A percentile compares a stretch with the other conserved stretches of the same genome.
Conservation (phyloP, 2,113 vertebrate genomes). For the Hippocampus comes region DNA sequence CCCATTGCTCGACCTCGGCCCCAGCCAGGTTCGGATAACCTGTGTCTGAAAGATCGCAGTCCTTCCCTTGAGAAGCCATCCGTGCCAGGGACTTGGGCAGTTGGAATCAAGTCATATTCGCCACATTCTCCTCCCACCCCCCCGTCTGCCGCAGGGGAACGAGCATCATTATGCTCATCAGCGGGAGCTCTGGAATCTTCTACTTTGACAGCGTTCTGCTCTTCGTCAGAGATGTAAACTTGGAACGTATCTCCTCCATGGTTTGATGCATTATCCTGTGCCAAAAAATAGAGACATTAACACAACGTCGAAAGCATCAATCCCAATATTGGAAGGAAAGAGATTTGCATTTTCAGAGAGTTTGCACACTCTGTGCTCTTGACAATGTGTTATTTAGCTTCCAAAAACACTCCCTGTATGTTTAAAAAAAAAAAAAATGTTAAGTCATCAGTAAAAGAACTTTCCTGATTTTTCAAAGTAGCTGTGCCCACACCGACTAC, state of each 20-base stretch:
- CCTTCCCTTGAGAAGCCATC: slow-evolving; percentile 32
- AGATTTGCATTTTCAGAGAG: too few species aligned
- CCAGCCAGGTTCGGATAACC: slow-evolving; percentile 43
- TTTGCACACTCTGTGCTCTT: too few species aligned
- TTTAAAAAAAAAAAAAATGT: too few species aligned
- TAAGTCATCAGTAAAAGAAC: too few species aligned
- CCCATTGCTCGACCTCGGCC: slow-evolving; percentile 58
- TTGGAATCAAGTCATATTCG: slow-evolving; percentile 39
- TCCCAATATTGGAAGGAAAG: not conserved
- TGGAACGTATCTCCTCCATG: slow-evolving; percentile 72
- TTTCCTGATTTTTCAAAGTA: too few species aligned
- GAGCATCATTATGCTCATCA: slow-evolving; percentile 30
- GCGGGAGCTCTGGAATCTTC: slow-evolving; percentile 35
- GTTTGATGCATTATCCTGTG: slow-evolving; percentile 61
- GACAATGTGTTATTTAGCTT: too few species aligned
- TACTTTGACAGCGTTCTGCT: slow-evolving; percentile 50
- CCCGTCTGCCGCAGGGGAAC: slow-evolving; percentile 42
- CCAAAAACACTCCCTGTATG: too few species aligned
- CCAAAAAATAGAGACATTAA: slow-evolving; percentile 1
- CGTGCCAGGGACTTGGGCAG: slow-evolving; percentile 27
- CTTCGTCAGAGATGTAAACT: slow-evolving; percentile 75
- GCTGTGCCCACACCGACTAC: too few species aligned
- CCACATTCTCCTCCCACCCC: slow-evolving; percentile 28
- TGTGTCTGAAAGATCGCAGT: slow-evolving; percentile 41
- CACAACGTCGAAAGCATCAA: not conserved